phyloP scores from a whole-genome alignment of 2,888 invertebrate species.

The Globia sparganii region DNA sequence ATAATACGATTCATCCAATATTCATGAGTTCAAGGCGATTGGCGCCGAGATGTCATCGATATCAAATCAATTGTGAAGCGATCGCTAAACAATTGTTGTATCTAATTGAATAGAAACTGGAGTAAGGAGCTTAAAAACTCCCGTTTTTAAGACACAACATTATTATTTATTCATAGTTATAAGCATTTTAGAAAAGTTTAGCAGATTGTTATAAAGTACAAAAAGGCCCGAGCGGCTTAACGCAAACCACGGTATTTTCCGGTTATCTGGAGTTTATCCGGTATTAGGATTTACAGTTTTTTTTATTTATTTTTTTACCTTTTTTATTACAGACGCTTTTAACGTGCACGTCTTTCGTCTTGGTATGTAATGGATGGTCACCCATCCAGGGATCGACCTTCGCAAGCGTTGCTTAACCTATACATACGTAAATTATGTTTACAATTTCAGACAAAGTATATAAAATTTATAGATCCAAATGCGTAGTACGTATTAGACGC shows the following conservation, averaged over 20 bases:
- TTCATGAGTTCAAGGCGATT: slow-evolving; percentile 59
- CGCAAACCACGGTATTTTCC: background rate
- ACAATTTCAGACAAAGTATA: slow-evolving; percentile 56
- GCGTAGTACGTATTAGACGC: slow-evolving; percentile 64
- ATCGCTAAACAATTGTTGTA: slow-evolving; percentile 28
- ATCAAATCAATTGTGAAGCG: slow-evolving; percentile 57
- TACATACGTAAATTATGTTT: slow-evolving; percentile 14
- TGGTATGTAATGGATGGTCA: background rate
- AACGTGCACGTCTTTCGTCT: background rate
- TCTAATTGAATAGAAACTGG: slow-evolving; percentile 36
- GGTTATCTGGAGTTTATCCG: background rate
- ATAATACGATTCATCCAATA: slow-evolving; percentile 54
- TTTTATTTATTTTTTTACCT: background rate
- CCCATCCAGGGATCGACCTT: background rate
- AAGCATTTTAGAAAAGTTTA: background rate
- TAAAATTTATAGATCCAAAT: slow-evolving; percentile 66
- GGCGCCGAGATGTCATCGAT: slow-evolving; percentile 59
- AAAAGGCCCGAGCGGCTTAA: background rate
- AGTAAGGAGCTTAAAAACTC: background rate
- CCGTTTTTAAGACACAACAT: background rate
- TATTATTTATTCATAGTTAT: background rate
- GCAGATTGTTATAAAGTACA: background rate
- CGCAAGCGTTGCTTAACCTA: background rate
- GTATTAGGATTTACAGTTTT: background rate
- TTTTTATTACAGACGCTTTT: background rate